A percentile compares a stretch with the other conserved stretches of the same genome.
These are phyloP conservation scores for Spisula subtruncata DNA, from an alignment of 2,888 invertebrate species.

Conservation along the genomic window DNA sequence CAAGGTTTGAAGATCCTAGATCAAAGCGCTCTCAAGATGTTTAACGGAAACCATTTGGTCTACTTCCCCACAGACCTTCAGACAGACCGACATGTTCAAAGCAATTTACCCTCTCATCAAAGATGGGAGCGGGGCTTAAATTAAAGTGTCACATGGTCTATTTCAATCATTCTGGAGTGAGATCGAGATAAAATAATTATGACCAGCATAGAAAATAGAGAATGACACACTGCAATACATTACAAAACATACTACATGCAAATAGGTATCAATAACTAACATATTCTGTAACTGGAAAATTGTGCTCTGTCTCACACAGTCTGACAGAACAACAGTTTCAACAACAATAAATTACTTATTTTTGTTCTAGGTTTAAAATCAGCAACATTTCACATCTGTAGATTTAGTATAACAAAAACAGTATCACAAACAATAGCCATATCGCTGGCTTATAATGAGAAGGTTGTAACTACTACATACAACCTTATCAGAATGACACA, in stretches of 20 bases:
- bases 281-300: neutral
- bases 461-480: too few species aligned
- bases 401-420: constrained; percentile 4
- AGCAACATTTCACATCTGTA: neutral
- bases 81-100: too few species aligned
- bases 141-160: neutral
- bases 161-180: neutral
- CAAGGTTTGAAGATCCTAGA: too few species aligned
- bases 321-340: neutral
- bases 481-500: too few species aligned
- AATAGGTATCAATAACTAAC: neutral
- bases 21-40: too few species aligned
- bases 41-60: too few species aligned
- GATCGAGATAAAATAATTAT: neutral
- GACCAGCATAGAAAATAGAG: constrained; percentile 19
- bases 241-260: neutral
- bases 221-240: neutral
- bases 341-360: neutral
- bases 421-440: neutral
- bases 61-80: too few species aligned
- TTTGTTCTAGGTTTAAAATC: neutral
- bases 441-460: too few species aligned
- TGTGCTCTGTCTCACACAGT: neutral
- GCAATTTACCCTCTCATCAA: too few species aligned
- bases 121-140: too few species aligned